Evolutionary conservation across 2,113 vertebrate species (phyloP), one percentile per base, ranked within the genome.

Genomic region (Ramphastos sulfuratus): DNA sequence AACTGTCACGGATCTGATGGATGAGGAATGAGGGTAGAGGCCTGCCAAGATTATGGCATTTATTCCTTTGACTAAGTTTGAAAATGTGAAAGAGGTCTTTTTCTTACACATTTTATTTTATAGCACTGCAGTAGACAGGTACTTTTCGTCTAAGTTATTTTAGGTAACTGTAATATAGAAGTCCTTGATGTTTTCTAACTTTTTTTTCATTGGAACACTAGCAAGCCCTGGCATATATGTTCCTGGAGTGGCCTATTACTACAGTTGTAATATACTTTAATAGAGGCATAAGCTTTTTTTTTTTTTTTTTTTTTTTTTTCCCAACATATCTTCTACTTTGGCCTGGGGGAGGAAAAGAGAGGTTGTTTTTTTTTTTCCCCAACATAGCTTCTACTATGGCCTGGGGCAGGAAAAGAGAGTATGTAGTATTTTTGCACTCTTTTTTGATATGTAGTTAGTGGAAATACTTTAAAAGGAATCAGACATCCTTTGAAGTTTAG

Each of bases 401-500:
- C 91, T 85, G 82, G 39, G 94, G 91, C 69, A 30, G 79, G 44
- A 86, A 83, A 85, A 86, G 76, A 87, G 58, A 54, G n/a, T 87
- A 61, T 64, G 82, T 78, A 83, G 76, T 46, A 81, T 75, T 95
- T 91, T 54, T 94, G 37, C 58, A 42, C 30, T 64, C 79, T 94
- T 8, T 61, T 75, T 92, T 94, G 93, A 90, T 93, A 64, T 88
- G 82, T 85, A 85, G 87, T 89, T 89, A 85, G 85, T 58, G 73
- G 85, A 90, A 96, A 85, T 81, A 69, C 46, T 80, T 96, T 82
- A 83, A 95, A 94, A 86, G 80, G 91, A 93, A 91, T 82, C 80
- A 94, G 93, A 88, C 89, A 1, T 75, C 76, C 87, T 96, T 96
- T 96, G 94, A 96, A 96, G 91, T 95, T 92, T 83, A 95, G 65